Conservation (phyloP, 2,113 vertebrate species). For the Charina bottae region DNA sequence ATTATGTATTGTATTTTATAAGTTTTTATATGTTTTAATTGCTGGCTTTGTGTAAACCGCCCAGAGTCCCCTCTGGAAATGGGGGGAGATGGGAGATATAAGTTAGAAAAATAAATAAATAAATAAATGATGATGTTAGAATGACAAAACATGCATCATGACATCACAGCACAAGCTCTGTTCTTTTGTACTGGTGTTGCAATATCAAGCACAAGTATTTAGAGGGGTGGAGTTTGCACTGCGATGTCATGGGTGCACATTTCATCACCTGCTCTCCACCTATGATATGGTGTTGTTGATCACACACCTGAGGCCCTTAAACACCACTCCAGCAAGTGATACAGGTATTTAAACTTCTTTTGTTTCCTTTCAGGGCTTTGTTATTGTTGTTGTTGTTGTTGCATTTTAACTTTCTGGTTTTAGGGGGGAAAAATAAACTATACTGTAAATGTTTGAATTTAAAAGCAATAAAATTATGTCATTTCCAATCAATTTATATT, state of each 20-base stretch:
- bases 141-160: not conserved
- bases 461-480: not conserved
- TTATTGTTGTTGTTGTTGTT: not conserved
- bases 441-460: not conserved
- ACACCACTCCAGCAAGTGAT: not conserved
- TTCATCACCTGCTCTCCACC: not conserved
- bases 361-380: not conserved
- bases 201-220: not conserved
- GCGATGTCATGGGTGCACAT: not conserved
- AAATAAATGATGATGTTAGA: not conserved
- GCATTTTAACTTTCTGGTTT: not conserved
- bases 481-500: not conserved
- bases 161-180: not conserved
- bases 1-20: too few species aligned
- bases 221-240: not conserved
- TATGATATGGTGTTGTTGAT: not conserved
- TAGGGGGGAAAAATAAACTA: not conserved
- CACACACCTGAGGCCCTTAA: not conserved
- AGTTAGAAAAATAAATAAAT: too few species aligned
- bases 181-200: not conserved
- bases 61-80: too few species aligned
- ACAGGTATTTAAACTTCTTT: not conserved
- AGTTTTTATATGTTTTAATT: too few species aligned
- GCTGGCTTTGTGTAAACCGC: too few species aligned
- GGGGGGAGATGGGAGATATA: too few species aligned